Percentiles rank a stretch among this genome's conserved stretches.
Conservation (phyloP, 2,888 invertebrate species). For the Steinernema hermaphroditum region DNA sequence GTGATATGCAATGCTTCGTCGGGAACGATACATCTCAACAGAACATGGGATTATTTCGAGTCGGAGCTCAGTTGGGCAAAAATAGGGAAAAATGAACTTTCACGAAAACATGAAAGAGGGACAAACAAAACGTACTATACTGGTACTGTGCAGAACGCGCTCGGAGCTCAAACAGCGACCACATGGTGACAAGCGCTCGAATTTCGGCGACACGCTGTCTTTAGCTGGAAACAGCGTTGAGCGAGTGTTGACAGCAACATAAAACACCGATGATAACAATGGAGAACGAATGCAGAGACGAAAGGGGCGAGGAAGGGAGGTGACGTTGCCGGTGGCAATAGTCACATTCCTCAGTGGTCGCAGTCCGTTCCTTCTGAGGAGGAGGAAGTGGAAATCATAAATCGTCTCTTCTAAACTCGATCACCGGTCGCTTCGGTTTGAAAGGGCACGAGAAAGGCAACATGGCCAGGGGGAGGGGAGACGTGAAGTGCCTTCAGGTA, state of each 20-base stretch:
- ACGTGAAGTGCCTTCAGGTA: background rate
- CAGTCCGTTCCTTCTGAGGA: background rate
- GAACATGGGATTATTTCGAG: no score
- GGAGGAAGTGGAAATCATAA: background rate
- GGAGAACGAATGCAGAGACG: background rate
- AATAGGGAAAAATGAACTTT: no score
- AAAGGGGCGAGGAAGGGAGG: background rate
- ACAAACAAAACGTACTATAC: no score
- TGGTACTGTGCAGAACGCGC: no score
- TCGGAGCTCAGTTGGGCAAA: no score
- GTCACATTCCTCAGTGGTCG: background rate
- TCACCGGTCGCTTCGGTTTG: constrained; percentile 1
- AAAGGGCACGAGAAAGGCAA: constrained; percentile 5
- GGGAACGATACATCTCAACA: no score
- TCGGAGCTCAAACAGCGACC: no score
- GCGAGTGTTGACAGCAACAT: constrained; percentile 21
- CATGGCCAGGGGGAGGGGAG: background rate
- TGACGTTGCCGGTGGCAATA: constrained; percentile 11
- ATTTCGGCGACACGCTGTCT: background rate
- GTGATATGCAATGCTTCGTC: no score
- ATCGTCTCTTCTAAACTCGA: background rate
- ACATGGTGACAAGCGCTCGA: no score
- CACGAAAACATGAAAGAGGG: no score
- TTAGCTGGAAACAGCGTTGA: background rate
- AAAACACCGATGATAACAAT: constrained; percentile 31